Conservation (phyloP, 2,888 invertebrate species). For the Anorthoa munda region DNA sequence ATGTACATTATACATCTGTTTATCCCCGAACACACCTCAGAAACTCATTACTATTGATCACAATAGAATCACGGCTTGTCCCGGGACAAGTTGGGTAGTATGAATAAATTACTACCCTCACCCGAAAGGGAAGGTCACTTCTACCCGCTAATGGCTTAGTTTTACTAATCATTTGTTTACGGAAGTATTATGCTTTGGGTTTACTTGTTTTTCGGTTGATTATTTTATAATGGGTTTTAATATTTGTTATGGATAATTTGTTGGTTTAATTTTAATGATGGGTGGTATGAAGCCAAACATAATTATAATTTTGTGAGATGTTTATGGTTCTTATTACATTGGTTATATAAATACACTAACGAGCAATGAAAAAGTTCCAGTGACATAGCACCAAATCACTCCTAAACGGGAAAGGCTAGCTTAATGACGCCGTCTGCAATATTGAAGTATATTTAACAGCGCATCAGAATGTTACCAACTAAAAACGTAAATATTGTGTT, state of each 20-base stretch:
- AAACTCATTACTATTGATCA: slow-evolving; percentile 74
- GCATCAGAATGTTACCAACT: no score
- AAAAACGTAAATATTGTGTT: no score
- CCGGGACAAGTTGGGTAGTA: slow-evolving; percentile 67
- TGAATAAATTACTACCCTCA: slow-evolving; percentile 74
- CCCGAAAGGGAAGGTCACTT: slow-evolving; percentile 66
- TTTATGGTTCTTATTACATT: no score
- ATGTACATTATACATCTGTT: slow-evolving; percentile 27
- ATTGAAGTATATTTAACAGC: no score
- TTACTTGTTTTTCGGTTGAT: slow-evolving; percentile 29
- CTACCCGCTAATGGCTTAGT: slow-evolving; percentile 66
- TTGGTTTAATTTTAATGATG: neutral
- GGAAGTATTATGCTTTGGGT: slow-evolving; percentile 39
- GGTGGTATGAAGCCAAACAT: no score
- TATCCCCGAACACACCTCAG: slow-evolving; percentile 41
- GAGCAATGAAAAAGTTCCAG: no score
- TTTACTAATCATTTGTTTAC: slow-evolving; percentile 61
- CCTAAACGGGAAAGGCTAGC: no score
- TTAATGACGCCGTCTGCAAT: no score
- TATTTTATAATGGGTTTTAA: slow-evolving; percentile 15
- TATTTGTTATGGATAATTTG: neutral
- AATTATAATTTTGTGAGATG: neutral
- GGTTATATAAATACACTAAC: no score
- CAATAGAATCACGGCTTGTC: slow-evolving; percentile 61
- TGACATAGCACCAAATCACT: no score